A percentile compares a stretch with the other conserved stretches of the same genome.
Conservation (phyloP, 2,113 vertebrate species). For the Haliaeetus leucogaster region DNA sequence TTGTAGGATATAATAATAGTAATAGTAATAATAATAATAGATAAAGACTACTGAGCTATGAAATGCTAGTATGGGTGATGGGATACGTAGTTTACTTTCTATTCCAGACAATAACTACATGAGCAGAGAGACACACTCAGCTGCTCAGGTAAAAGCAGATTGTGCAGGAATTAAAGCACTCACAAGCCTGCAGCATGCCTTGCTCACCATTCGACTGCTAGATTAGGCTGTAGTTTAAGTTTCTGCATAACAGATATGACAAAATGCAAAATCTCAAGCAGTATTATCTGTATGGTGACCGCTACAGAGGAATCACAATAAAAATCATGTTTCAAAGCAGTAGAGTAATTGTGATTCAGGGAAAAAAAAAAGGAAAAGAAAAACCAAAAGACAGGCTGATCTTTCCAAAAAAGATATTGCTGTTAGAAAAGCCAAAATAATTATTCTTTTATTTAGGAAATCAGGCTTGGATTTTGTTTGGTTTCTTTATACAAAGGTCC, state of each 20-base stretch:
- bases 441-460: conserved; percentile 32
- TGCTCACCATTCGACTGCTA: neutral
- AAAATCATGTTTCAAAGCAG: neutral
- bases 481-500: neutral
- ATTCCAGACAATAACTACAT: neutral
- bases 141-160: neutral
- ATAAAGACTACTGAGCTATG: neutral
- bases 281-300: neutral
- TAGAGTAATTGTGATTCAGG: neutral
- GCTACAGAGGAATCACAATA: neutral
- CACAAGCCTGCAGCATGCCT: neutral
- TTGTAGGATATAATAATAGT: neutral
- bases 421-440: conserved; percentile 14
- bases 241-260: neutral
- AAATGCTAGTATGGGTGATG: neutral
- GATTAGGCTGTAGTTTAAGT: neutral
- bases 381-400: neutral
- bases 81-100: neutral
- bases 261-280: conserved; percentile 39
- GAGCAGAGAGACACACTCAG: neutral
- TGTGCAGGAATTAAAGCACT: neutral
- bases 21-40: neutral
- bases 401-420: neutral
- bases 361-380: neutral
- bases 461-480: neutral